These are phyloP conservation scores for Hirudo medicinalis DNA, from an alignment of 1,140 invertebrate species.

Conservation along the genomic window DNA sequence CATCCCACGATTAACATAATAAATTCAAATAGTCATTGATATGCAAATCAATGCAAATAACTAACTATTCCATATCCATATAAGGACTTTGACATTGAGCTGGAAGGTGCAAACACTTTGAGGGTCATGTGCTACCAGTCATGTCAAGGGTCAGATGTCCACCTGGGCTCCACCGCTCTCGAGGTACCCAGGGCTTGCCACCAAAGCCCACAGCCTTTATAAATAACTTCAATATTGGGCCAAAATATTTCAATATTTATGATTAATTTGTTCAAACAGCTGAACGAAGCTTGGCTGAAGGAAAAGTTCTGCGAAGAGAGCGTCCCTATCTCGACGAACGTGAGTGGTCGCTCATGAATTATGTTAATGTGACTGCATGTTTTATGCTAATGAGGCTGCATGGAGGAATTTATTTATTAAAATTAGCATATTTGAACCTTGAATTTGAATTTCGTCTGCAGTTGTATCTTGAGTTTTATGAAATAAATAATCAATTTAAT, in stretches of 20 bases:
- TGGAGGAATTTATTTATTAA: too few species aligned
- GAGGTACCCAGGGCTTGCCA: conserved; percentile 28
- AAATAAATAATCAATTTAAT: too few species aligned
- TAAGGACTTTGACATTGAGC: conserved; percentile 76
- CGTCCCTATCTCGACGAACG: conserved; percentile 44
- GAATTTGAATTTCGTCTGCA: too few species aligned
- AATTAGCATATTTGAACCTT: too few species aligned
- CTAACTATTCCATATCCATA: background rate
- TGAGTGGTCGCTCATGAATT: conserved; percentile 17
- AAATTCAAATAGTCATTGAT: too few species aligned
- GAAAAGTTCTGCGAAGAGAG: conserved; percentile 47
- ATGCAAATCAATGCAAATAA: background rate
- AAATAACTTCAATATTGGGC: too few species aligned
- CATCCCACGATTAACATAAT: too few species aligned
- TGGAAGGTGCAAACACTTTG: conserved; percentile 83
- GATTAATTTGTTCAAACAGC: conserved; percentile 32
- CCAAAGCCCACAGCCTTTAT: too few species aligned
- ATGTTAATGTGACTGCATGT: too few species aligned
- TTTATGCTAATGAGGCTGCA: too few species aligned
- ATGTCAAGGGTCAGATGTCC: conserved; percentile 36
- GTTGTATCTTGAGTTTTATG: too few species aligned
- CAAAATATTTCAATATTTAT: too few species aligned
- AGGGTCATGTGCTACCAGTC: conserved; percentile 62
- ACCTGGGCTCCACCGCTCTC: conserved; percentile 35
- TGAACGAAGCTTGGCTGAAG: conserved; percentile 54